Conservation (phyloP, 2,113 vertebrate species). For the Salvator merianae region DNA sequence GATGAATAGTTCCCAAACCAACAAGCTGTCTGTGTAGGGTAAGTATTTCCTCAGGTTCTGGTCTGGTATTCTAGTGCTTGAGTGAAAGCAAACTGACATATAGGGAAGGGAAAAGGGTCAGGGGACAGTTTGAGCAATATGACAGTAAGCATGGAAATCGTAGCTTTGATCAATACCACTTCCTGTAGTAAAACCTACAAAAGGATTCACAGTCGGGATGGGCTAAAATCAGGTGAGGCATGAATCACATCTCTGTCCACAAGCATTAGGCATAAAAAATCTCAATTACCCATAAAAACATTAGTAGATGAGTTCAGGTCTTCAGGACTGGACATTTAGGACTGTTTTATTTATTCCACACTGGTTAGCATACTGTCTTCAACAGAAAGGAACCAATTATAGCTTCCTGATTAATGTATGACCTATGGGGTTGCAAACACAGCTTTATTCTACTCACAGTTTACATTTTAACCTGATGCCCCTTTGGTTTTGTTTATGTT, state of each 20-base stretch:
- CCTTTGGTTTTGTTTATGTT: not conserved
- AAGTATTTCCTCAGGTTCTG: not conserved
- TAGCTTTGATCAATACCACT: not conserved
- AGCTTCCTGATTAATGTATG: not conserved
- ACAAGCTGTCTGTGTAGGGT: not conserved
- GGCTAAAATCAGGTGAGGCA: not conserved
- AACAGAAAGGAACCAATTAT: too few species aligned
- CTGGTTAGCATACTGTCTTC: not conserved
- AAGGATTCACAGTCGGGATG: not conserved
- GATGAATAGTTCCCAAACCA: not conserved
- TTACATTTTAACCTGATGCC: not conserved
- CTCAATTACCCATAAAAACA: not conserved
- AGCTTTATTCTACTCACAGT: not conserved
- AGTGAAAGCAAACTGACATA: not conserved
- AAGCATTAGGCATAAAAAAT: not conserved
- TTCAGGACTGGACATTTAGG: not conserved
- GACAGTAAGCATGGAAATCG: not conserved
- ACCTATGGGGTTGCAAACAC: not conserved
- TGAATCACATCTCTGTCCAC: not conserved
- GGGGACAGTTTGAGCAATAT: not conserved
- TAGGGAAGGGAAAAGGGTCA: too few species aligned
- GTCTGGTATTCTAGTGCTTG: not conserved
- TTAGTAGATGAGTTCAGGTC: not conserved
- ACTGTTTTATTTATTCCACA: not conserved
- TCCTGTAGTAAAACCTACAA: too few species aligned